Conservation (phyloP, 2,888 invertebrate species). For the Cosmorhoe ocellata region DNA sequence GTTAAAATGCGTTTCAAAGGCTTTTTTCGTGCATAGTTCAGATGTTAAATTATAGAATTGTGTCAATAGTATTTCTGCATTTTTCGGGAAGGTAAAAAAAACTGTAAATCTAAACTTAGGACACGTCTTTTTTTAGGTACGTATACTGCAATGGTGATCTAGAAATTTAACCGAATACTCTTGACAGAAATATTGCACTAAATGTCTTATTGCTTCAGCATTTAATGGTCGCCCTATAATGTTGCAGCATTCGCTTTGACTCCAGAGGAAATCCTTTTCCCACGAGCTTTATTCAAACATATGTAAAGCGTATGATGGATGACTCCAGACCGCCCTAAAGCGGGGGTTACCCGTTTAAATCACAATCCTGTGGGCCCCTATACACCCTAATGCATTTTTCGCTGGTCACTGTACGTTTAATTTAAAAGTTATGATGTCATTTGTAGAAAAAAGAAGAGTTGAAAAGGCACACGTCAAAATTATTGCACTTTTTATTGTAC, state of each 20-base stretch:
- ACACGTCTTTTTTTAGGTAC: too few relatives aligned
- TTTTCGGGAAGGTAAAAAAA: too few relatives aligned
- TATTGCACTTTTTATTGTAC: constrained; percentile 73
- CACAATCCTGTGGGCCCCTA: constrained; percentile 67
- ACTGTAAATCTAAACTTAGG: too few relatives aligned
- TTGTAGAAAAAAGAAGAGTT: constrained; percentile 67
- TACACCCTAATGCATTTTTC: constrained; percentile 60
- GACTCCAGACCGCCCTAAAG: constrained; percentile 65
- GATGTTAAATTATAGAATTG: too few relatives aligned
- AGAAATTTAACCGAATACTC: too few relatives aligned
- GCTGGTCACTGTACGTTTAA: constrained; percentile 70
- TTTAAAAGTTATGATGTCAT: constrained; percentile 76
- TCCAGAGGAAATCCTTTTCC: constrained; percentile 83
- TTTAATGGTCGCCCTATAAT: constrained; percentile 54
- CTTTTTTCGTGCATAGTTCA: too few relatives aligned
- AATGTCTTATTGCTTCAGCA: background rate
- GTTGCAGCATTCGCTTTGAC: constrained; percentile 71
- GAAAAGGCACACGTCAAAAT: constrained; percentile 70
- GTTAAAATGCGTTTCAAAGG: too few relatives aligned
- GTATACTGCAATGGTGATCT: too few relatives aligned
- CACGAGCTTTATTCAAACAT: constrained; percentile 83
- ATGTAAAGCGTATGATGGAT: constrained; percentile 84
- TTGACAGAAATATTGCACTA: too few relatives aligned
- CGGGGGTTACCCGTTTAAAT: constrained; percentile 77
- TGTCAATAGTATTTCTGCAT: too few relatives aligned